phyloP scores from a whole-genome alignment of 2,797 vertebrate genomes.

The Momotus momota region DNA sequence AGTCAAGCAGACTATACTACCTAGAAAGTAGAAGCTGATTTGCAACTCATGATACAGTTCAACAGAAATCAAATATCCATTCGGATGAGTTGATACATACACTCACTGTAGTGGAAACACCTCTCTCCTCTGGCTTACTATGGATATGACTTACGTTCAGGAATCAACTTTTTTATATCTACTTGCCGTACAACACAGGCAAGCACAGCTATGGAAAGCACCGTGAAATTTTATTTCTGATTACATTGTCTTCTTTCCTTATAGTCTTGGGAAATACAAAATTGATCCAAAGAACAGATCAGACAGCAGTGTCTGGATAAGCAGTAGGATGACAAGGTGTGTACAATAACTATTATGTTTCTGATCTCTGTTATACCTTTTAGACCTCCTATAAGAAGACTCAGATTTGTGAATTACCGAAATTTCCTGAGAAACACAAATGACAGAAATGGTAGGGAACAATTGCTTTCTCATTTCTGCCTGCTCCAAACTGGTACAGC shows the following conservation, averaged over 20 bases:
- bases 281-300: slow-evolving; percentile 63
- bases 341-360: neutral
- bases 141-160: slow-evolving; percentile 55
- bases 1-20: slow-evolving; percentile 62
- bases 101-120: slow-evolving; percentile 71
- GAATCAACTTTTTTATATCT: slow-evolving; percentile 66
- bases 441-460: neutral
- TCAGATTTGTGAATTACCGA: slow-evolving; percentile 12
- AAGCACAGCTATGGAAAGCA: slow-evolving; percentile 66
- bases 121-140: slow-evolving; percentile 60
- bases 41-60: slow-evolving; percentile 72
- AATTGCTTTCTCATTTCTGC: neutral
- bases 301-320: slow-evolving; percentile 35
- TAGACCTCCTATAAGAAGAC: neutral
- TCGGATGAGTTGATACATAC: slow-evolving; percentile 66
- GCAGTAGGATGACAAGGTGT: neutral
- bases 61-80: slow-evolving; percentile 70
- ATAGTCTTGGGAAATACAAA: slow-evolving; percentile 37
- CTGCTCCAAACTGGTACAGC: neutral
- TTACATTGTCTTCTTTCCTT: slow-evolving; percentile 40
- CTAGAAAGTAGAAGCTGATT: slow-evolving; percentile 65
- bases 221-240: slow-evolving; percentile 48
- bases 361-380: slow-evolving; percentile 1
- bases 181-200: slow-evolving; percentile 56
- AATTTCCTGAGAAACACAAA: slow-evolving; percentile 19